phyloP scores from a whole-genome alignment of 2,888 invertebrate genomes.

The Danaus chrysippus region DNA sequence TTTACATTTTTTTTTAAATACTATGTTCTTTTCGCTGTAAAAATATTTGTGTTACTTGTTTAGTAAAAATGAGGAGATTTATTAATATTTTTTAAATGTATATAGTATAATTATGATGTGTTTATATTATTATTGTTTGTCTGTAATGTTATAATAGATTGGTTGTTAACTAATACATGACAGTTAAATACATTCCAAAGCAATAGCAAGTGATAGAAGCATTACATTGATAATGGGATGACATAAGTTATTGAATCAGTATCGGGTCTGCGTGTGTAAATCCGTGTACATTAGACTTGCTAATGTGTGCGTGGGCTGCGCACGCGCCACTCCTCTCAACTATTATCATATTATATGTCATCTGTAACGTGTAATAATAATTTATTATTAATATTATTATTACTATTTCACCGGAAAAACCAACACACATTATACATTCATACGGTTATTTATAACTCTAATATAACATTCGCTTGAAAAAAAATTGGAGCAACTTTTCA shows the following conservation, averaged over 20 bases:
- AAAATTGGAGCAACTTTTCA: neutral
- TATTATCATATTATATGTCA: constrained; percentile 30
- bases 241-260: constrained; percentile 23
- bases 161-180: neutral
- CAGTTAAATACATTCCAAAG: neutral
- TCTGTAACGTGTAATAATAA: constrained; percentile 18
- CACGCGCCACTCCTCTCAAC: constrained; percentile 55
- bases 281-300: constrained; percentile 49
- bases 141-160: too few relatives aligned
- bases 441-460: neutral
- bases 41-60: too few relatives aligned
- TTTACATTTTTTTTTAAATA: neutral
- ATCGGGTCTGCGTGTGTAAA: constrained; percentile 34
- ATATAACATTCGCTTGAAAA: neutral
- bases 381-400: constrained; percentile 19
- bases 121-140: too few relatives aligned
- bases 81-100: too few relatives aligned
- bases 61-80: too few relatives aligned
- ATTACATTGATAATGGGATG: constrained; percentile 23
- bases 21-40: too few relatives aligned
- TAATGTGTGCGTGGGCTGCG: constrained; percentile 56
- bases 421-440: constrained; percentile 7
- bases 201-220: constrained; percentile 9
- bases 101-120: too few relatives aligned
- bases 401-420: constrained; percentile 19